These are phyloP conservation scores for Zaprionus africanus DNA, from an alignment of 1,140 invertebrate species.

Conservation along the genomic window DNA sequence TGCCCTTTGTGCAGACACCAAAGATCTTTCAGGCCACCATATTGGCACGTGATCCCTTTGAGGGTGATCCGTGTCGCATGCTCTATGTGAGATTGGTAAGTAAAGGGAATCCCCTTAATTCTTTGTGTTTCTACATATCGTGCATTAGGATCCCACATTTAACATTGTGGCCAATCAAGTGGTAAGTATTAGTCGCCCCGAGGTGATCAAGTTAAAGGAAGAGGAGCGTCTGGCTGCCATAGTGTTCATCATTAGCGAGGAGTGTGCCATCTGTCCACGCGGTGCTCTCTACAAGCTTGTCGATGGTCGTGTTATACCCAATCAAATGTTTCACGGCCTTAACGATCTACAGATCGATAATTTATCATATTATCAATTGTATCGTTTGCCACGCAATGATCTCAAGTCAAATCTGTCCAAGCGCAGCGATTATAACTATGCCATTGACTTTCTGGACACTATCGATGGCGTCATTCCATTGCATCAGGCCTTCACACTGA, in stretches of 20 bases:
- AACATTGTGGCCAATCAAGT: conserved; percentile 84
- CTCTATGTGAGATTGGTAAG: conserved; percentile 84
- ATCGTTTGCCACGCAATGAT: conserved; percentile 87
- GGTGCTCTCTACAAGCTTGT: conserved; percentile 89
- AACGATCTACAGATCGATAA: conserved; percentile 86
- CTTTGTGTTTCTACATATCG: not conserved
- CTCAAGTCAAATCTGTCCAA: conserved; percentile 90
- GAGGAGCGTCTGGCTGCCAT: conserved; percentile 90
- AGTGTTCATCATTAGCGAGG: conserved; percentile 88
- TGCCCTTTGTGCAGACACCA: conserved; percentile 87
- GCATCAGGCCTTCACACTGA: conserved; percentile 74
- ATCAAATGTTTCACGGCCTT: conserved; percentile 88
- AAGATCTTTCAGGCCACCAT: conserved; percentile 87
- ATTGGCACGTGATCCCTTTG: conserved; percentile 85
- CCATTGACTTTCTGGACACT: conserved; percentile 91
- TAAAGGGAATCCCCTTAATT: not conserved
- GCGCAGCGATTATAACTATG: conserved; percentile 90
- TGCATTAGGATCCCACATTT: conserved; percentile 74
- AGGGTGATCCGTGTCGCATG: conserved; percentile 86
- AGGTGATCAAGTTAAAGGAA: conserved; percentile 88
- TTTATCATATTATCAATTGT: conserved; percentile 89
- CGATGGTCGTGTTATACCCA: conserved; percentile 88
- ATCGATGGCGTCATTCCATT: conserved; percentile 85
- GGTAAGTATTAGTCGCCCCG: conserved; percentile 84
- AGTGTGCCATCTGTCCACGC: conserved; percentile 89